Evolutionary conservation across 2,888 invertebrate genomes (phyloP).

Genomic region (Diogma glabrata): DNA sequence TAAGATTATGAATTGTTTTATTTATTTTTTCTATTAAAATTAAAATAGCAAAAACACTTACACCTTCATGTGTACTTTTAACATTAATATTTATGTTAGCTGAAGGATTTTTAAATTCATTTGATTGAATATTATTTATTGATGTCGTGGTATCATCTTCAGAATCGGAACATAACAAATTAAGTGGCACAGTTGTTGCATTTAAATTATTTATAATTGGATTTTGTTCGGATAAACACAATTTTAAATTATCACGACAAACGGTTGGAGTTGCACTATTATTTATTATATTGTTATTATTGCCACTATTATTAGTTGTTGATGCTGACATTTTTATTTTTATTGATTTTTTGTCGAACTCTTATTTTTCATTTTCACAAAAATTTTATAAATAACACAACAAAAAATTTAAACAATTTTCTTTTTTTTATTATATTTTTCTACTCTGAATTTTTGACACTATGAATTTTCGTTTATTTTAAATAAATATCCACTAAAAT

Average conservation of each 20-base stretch:
- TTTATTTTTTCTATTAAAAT: no score
- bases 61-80: conserved; percentile 28
- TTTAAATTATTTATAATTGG: not conserved
- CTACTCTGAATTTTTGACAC: no score
- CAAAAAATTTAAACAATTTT: no score
- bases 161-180: conserved; percentile 36
- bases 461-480: no score
- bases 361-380: no score
- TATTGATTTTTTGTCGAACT: no score
- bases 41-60: no score
- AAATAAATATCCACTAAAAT: no score
- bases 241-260: conserved; percentile 11
- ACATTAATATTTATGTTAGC: conserved; percentile 16
- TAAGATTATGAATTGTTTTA: no score
- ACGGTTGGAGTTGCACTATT: conserved; percentile 1
- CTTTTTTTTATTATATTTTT: no score
- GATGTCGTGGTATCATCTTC: conserved; percentile 33
- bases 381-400: no score
- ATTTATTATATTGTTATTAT: conserved; percentile 1
- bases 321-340: not conserved
- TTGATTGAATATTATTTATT: conserved; percentile 27
- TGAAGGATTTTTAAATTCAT: no score
- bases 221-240: conserved; percentile 9
- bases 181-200: conserved; percentile 34
- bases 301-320: conserved; percentile 1